Evolutionary conservation across 2,888 invertebrate genomes (phyloP).

Genomic region (Drosophila borealis): DNA sequence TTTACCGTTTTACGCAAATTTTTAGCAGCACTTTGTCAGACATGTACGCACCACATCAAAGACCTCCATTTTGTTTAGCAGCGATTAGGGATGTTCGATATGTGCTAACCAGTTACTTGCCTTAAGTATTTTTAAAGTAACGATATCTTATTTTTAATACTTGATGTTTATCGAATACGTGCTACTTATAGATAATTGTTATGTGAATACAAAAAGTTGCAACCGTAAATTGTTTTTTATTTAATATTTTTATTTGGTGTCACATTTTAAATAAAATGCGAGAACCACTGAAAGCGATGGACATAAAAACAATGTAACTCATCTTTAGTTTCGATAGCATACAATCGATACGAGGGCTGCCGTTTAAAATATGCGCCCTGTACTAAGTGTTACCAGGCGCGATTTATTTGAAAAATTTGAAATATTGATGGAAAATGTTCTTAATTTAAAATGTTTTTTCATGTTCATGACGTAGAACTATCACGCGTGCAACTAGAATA

Average conservation of each 20-base stretch:
- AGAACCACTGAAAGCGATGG: too few relatives aligned
- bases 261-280: neutral
- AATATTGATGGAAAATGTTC: neutral
- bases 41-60: slow-evolving; percentile 85
- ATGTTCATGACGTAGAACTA: too few relatives aligned
- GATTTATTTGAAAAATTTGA: neutral
- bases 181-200: neutral
- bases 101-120: slow-evolving; percentile 4
- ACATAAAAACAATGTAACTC: neutral
- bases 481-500: too few relatives aligned
- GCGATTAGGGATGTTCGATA: slow-evolving; percentile 56
- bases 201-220: neutral
- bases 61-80: slow-evolving; percentile 85
- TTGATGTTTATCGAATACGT: slow-evolving; percentile 11
- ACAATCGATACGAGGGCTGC: neutral
- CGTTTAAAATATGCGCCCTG: neutral
- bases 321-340: neutral
- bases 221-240: neutral
- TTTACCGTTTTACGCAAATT: slow-evolving; percentile 83
- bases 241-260: neutral
- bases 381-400: neutral
- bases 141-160: slow-evolving; percentile 33
- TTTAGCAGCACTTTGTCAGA: slow-evolving; percentile 83
- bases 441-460: neutral
- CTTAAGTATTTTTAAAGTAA: slow-evolving; percentile 10